Percentiles rank a stretch among this genome's conserved stretches.
phyloP scores from a whole-genome alignment of 2,888 invertebrate species.

The Apodemia mormo region DNA sequence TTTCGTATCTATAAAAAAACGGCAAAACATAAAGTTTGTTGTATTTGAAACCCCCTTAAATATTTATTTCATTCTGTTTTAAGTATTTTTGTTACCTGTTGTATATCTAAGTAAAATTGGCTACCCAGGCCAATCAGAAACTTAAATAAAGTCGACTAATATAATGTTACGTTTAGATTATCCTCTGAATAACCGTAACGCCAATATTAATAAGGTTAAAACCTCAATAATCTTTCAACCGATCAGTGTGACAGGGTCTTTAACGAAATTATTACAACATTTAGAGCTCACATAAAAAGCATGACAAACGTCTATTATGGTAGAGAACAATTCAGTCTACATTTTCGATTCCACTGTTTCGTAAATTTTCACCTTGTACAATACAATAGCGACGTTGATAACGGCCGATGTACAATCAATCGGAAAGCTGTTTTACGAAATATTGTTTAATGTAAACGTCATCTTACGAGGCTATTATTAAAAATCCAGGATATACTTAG shows the following conservation, averaged over 20 bases:
- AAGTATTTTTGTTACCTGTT: no score
- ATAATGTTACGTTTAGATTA: neutral
- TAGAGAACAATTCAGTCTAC: constrained; percentile 45
- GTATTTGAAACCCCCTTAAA: no score
- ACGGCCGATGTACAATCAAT: constrained; percentile 46
- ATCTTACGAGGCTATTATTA: neutral
- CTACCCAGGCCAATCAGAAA: no score
- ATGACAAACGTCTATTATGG: constrained; percentile 51
- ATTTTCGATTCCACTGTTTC: constrained; percentile 45
- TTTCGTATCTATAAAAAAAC: no score
- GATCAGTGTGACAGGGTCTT: constrained; percentile 38
- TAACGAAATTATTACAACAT: constrained; percentile 38
- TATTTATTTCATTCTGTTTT: no score
- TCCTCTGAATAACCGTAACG: neutral
- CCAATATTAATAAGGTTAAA: constrained; percentile 47
- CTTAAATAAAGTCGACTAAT: neutral
- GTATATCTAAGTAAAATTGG: no score
- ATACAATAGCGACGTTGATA: constrained; percentile 55
- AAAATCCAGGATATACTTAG: no score
- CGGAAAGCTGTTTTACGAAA: constrained; percentile 11
- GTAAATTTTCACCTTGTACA: constrained; percentile 60
- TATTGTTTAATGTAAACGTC: neutral
- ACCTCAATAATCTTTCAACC: constrained; percentile 41
- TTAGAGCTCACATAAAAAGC: constrained; percentile 51
- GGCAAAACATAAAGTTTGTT: no score